Evolutionary conservation across 2,888 invertebrate species (phyloP).

Genomic region (Dryadula phaetusa): DNA sequence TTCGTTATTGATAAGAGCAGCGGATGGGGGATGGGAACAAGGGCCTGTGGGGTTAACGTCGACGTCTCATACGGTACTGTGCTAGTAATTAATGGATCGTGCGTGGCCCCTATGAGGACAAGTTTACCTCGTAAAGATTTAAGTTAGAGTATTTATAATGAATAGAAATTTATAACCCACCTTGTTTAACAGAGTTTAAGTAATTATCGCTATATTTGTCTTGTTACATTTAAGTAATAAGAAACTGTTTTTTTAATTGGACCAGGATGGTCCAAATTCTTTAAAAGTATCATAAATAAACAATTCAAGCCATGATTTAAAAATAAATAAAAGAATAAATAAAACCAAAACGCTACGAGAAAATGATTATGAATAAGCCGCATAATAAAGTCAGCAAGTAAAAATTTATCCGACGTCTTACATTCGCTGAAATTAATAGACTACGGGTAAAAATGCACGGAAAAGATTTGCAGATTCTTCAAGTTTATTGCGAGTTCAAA

Average conservation of each 20-base stretch:
- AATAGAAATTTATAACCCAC: constrained; percentile 24
- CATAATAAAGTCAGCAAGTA: constrained; percentile 27
- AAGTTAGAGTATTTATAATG: constrained; percentile 37
- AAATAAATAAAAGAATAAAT: constrained; percentile 21
- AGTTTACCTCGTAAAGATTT: constrained; percentile 54
- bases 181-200: constrained; percentile 9
- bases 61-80: constrained; percentile 58
- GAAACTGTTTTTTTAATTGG: neutral
- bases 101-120: constrained; percentile 60
- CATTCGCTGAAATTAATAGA: constrained; percentile 41
- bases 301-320: neutral
- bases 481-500: constrained; percentile 47
- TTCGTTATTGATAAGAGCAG: constrained; percentile 54
- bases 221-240: neutral
- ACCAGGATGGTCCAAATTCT: neutral
- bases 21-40: constrained; percentile 45
- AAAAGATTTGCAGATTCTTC: constrained; percentile 43
- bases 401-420: constrained; percentile 33
- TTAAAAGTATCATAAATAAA: neutral
- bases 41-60: constrained; percentile 49
- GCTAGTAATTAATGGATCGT: constrained; percentile 64
- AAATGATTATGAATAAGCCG: constrained; percentile 16
- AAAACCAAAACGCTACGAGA: constrained; percentile 17
- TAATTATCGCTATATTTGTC: constrained; percentile 16
- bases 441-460: constrained; percentile 41